Conservation (phyloP, 2,888 invertebrate genomes). For the Drosophila paracracens region DNA sequence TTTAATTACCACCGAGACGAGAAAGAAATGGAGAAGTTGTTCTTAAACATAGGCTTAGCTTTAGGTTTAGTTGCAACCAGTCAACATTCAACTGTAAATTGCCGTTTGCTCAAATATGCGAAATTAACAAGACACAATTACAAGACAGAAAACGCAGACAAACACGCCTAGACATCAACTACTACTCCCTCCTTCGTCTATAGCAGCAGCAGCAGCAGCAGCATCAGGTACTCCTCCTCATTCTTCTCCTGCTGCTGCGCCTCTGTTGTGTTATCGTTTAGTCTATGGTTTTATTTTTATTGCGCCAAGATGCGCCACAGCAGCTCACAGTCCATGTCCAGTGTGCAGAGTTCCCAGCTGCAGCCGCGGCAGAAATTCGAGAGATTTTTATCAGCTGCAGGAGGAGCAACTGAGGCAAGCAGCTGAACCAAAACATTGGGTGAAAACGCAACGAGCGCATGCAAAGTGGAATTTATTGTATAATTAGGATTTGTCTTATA, state of each 20-base stretch:
- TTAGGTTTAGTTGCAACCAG: constrained; percentile 40
- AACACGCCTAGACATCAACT: constrained; percentile 73
- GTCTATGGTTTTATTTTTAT: constrained; percentile 80
- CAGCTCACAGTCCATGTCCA: constrained; percentile 32
- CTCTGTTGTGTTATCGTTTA: constrained; percentile 72
- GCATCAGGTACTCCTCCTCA: constrained; percentile 13
- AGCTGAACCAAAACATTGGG: constrained; percentile 65
- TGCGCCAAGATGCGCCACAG: constrained; percentile 65
- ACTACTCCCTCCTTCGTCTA: constrained; percentile 17
- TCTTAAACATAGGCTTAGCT: constrained; percentile 10
- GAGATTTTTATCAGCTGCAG: constrained; percentile 70
- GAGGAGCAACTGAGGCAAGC: constrained; percentile 47
- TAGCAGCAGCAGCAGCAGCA: background rate
- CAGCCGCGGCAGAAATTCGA: constrained; percentile 63
- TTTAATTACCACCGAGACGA: constrained; percentile 55
- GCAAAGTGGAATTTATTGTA: constrained; percentile 83
- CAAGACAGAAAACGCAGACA: constrained; percentile 74
- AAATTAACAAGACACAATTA: constrained; percentile 82
- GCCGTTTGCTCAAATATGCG: constrained; percentile 81
- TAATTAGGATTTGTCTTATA: constrained; percentile 84
- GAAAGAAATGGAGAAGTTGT: background rate
- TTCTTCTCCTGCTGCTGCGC: constrained; percentile 17
- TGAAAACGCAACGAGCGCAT: constrained; percentile 76
- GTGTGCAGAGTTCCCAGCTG: constrained; percentile 38
- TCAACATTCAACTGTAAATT: constrained; percentile 72